Evolutionary conservation across 2,888 invertebrate species (phyloP).

Genomic region (Pseudococcus jackbeardsleyi): DNA sequence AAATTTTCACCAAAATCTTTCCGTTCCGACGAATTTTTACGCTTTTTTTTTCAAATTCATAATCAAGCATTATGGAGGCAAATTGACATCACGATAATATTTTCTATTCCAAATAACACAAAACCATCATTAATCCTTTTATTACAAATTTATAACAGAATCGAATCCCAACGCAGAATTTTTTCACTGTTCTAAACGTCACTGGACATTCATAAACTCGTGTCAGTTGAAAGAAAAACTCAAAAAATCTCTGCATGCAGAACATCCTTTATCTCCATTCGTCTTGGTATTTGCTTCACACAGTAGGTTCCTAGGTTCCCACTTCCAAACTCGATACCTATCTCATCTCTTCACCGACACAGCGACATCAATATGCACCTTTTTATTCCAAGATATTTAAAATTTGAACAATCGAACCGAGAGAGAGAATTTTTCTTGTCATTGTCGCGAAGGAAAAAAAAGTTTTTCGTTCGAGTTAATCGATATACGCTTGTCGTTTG

Average conservation of each 20-base stretch:
- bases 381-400: neutral
- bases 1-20: too few relatives aligned
- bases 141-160: neutral
- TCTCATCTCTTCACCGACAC: neutral
- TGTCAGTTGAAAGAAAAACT: neutral
- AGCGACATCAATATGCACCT: too few relatives aligned
- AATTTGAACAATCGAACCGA: constrained; percentile 16
- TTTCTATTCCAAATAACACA: neutral
- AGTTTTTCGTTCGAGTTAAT: neutral
- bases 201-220: neutral
- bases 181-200: neutral
- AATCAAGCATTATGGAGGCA: too few relatives aligned
- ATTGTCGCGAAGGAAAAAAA: neutral
- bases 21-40: too few relatives aligned
- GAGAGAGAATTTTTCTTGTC: neutral
- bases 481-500: constrained; percentile 16
- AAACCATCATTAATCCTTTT: neutral
- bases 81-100: neutral
- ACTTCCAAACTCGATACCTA: too few relatives aligned
- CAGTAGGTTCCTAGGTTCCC: neutral
- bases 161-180: neutral
- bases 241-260: neutral
- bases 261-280: neutral
- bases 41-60: too few relatives aligned
- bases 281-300: neutral